Conservation (phyloP, 2,113 vertebrate genomes). For the Bubalus kerabau region DNA sequence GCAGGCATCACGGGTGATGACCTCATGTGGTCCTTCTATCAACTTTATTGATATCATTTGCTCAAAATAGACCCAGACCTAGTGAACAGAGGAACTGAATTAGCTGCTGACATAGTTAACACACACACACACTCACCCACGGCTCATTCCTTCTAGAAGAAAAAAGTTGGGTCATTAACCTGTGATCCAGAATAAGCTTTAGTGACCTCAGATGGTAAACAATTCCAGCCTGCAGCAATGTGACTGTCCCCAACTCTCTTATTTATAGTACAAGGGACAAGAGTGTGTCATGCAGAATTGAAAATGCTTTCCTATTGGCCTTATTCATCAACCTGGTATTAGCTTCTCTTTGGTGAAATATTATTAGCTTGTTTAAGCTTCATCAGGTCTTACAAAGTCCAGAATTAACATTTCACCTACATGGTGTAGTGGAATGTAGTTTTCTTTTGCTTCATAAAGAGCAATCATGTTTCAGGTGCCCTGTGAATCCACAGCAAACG, state of each 20-base stretch:
- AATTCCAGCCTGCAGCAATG: neutral
- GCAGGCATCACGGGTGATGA: rapidly evolving
- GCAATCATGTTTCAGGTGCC: neutral
- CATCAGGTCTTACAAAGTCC: slow-evolving; percentile 25
- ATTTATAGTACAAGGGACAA: slow-evolving; percentile 51
- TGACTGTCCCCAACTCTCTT: slow-evolving; percentile 27
- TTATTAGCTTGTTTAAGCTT: slow-evolving; percentile 56
- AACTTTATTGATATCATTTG: neutral
- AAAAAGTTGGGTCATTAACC: slow-evolving; percentile 36
- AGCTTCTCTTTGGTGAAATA: slow-evolving; percentile 55
- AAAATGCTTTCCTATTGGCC: slow-evolving; percentile 20
- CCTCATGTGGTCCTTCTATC: too few species aligned
- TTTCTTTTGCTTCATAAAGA: slow-evolving; percentile 28
- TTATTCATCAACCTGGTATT: slow-evolving; percentile 41
- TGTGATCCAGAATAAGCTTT: slow-evolving; percentile 57
- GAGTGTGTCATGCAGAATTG: neutral
- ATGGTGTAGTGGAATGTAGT: neutral
- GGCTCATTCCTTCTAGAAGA: slow-evolving; percentile 35
- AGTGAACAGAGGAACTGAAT: slow-evolving; percentile 37
- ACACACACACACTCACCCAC: neutral
- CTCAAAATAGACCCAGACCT: slow-evolving; percentile 56
- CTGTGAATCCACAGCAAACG: slow-evolving; percentile 14
- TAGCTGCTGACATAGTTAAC: slow-evolving; percentile 55
- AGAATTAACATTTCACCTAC: slow-evolving; percentile 43
- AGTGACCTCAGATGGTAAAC: slow-evolving; percentile 54